Evolutionary conservation across 2,888 invertebrate species (phyloP), one percentile per base, ranked within the genome.

Genomic region (Gisinianus flammeolus): DNA sequence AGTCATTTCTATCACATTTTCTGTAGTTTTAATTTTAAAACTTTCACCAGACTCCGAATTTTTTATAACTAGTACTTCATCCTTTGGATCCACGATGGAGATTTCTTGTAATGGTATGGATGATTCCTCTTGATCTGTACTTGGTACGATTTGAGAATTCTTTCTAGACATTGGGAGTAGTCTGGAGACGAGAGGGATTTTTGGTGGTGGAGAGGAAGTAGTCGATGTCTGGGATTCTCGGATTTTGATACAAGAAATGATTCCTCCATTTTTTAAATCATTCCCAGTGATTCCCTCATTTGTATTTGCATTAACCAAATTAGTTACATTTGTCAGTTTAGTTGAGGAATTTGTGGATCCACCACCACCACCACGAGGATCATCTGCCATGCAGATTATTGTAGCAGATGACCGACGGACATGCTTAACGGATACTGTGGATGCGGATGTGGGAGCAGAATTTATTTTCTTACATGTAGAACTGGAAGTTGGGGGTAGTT

Each of bases 101-200:
- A 44, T 68, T 35, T 68, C 35, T 19, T 68, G 44, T 24, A 68
- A 44, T 6, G 35, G 68, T 3, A 35, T 68, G 58, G 58, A n/a
- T 6, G 2, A 22, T 3, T 24, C 28, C 2, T 24, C 28, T 22
- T 19, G 16, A 22, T 31, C 26, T n/a, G 67, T 26, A 22, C 22
- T 52, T 28, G 74, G 66, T 22, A 66, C 74, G 19, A 74, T 64
- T 44, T 74, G 74, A 54, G 74, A 74, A 0, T 33, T 35, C 52
- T 74, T 74, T 10, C 66, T 22, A 22, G 74, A 66, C 16, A 74
- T 28, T 19, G 74, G 74, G 19, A 66, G 66, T 4, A 74, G 35
- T 54, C 30, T 31, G 16, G 74, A 66, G 2, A 74, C 64, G 0
- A 44, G 22, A 16, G 26, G 62, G n/a, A 62, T 12, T 73, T 73